Conservation (phyloP, 2,113 vertebrate species). For the Ornithorhynchus anatinus region DNA sequence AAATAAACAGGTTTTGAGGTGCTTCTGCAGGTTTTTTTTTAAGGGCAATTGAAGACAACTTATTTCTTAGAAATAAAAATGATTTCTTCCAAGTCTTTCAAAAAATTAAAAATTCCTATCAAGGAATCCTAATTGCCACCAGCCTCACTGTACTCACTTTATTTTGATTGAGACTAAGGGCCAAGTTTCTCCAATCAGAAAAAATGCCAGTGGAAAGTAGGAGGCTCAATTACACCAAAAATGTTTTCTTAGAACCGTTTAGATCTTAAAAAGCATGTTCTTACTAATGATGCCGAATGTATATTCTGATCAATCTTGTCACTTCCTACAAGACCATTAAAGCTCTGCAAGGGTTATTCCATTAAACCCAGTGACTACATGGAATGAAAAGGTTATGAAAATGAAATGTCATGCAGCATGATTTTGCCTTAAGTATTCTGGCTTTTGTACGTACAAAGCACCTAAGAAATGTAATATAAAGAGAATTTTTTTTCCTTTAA, state of each 20-base stretch:
- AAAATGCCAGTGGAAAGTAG: slow-evolving; percentile 40
- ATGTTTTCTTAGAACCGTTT: slow-evolving; percentile 38
- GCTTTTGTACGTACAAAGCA: background rate
- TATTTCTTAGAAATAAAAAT: no score
- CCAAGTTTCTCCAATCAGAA: slow-evolving; percentile 27
- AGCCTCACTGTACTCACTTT: slow-evolving; percentile 2
- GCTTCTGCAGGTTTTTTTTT: no score
- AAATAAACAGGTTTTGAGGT: no score
- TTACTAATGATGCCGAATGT: slow-evolving; percentile 44
- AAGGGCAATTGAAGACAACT: no score
- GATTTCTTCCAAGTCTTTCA: no score
- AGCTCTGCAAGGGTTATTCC: slow-evolving; percentile 39
- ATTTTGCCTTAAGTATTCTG: slow-evolving; percentile 17
- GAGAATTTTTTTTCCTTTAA: slow-evolving; percentile 13
- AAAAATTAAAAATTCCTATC: no score
- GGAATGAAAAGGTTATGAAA: slow-evolving; percentile 39
- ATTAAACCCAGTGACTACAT: slow-evolving; percentile 34
- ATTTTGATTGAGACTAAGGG: slow-evolving; percentile 36
- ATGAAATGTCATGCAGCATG: slow-evolving; percentile 17
- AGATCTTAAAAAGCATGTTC: slow-evolving; percentile 26
- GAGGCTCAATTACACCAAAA: slow-evolving; percentile 20
- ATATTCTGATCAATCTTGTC: slow-evolving; percentile 43
- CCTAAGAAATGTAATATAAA: background rate
- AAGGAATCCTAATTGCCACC: slow-evolving; percentile 11
- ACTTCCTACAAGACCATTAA: slow-evolving; percentile 48